Evolutionary conservation across 2,888 invertebrate genomes (phyloP).

Genomic region (Lithophane semibrunnea): DNA sequence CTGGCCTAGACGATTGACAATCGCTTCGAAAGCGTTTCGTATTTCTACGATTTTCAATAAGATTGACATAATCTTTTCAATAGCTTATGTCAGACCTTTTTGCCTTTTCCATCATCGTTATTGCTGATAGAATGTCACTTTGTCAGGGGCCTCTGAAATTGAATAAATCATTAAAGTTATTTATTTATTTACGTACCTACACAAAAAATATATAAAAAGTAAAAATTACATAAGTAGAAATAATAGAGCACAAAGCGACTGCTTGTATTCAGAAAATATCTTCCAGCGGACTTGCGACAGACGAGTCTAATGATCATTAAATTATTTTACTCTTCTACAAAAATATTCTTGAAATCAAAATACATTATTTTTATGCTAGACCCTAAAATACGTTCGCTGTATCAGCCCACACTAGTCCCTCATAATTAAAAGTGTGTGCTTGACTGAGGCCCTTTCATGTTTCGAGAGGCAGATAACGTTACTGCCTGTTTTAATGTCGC

Average conservation of each 20-base stretch:
- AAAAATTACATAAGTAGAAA: neutral
- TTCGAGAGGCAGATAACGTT: conserved; percentile 34
- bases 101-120: too few relatives aligned
- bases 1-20: too few relatives aligned
- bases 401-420: conserved; percentile 2
- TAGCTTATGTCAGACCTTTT: too few relatives aligned
- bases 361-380: neutral
- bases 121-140: too few relatives aligned
- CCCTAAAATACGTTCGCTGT: neutral
- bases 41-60: too few relatives aligned
- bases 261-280: neutral
- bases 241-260: neutral
- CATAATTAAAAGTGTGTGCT: conserved; percentile 31
- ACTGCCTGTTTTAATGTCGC: conserved; percentile 33
- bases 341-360: neutral
- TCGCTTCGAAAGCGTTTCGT: too few relatives aligned
- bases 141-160: neutral
- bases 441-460: conserved; percentile 45
- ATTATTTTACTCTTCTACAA: neutral
- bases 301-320: neutral
- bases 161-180: neutral
- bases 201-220: neutral
- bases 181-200: neutral
- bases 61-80: too few relatives aligned
- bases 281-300: too few relatives aligned